These are phyloP conservation scores for Trialeurodes vaporariorum DNA, from an alignment of 1,140 invertebrate genomes.

Conservation along the genomic window DNA sequence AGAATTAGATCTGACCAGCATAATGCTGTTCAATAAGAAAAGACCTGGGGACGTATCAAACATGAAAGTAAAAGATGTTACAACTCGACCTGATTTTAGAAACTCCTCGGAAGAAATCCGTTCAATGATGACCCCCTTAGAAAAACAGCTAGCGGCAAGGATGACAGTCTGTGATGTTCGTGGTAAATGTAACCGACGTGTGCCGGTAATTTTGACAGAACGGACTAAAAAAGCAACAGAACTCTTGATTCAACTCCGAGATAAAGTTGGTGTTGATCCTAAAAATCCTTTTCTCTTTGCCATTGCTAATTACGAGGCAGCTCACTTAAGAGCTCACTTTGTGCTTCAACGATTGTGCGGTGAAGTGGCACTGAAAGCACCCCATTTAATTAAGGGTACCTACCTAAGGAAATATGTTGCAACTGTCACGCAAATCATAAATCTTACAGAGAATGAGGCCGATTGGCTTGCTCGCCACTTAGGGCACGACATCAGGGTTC, in stretches of 20 bases:
- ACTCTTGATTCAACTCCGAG: not conserved
- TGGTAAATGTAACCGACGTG: not conserved
- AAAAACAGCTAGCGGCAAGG: not conserved
- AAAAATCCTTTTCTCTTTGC: slow-evolving; percentile 7
- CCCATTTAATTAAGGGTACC: not conserved
- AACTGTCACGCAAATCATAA: not conserved
- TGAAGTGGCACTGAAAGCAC: not conserved
- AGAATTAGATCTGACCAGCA: not conserved
- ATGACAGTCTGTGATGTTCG: not conserved
- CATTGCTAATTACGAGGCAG: not conserved
- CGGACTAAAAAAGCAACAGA: not conserved
- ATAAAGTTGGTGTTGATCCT: not conserved
- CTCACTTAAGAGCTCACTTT: not conserved
- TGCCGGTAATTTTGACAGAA: not conserved
- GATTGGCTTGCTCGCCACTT: slow-evolving; percentile 3
- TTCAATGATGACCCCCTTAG: not conserved
- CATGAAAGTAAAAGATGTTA: not conserved
- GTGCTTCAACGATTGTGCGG: not conserved
- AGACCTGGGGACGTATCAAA: not conserved
- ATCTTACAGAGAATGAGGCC: slow-evolving; percentile 6
- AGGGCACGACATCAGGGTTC: slow-evolving; percentile 9
- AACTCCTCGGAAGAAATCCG: not conserved
- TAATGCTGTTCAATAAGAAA: not conserved
- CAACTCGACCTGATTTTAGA: not conserved
- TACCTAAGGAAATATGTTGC: slow-evolving; percentile 11